These are phyloP conservation scores for Podiceps cristatus DNA, from an alignment of 2,113 vertebrate genomes.

Conservation along the genomic window DNA sequence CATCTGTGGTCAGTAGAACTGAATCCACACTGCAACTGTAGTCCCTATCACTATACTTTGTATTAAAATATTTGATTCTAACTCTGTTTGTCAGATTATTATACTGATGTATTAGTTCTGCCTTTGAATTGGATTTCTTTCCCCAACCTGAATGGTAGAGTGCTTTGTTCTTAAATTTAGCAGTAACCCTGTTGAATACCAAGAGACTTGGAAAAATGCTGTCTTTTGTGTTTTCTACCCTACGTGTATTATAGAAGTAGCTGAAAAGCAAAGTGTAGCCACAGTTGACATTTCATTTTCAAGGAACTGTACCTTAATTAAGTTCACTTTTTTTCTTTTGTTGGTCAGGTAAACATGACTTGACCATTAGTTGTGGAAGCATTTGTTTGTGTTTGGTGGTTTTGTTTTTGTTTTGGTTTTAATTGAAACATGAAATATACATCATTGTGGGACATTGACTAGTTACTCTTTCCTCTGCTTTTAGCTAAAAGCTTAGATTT, in stretches of 20 bases:
- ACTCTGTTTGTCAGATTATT: not conserved
- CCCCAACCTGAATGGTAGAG: not conserved
- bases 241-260: not conserved
- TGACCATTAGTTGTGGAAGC: not conserved
- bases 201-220: not conserved
- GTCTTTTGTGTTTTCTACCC: not conserved
- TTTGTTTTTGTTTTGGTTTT: not conserved
- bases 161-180: not conserved
- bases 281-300: not conserved
- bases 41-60: not conserved
- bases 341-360: not conserved
- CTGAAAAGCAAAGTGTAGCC: not conserved
- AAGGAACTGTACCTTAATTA: not conserved
- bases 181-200: not conserved
- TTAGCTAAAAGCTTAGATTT: not conserved
- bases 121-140: slow-evolving; percentile 7
- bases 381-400: not conserved
- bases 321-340: not conserved
- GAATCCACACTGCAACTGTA: not conserved
- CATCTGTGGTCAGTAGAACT: not conserved
- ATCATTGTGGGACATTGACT: fast-evolving
- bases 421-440: not conserved
- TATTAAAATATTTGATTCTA: not conserved
- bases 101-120: not conserved
- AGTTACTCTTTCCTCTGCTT: not conserved